Evolutionary conservation across 2,888 invertebrate genomes (phyloP).

Genomic region (Scaeva pyrastri): DNA sequence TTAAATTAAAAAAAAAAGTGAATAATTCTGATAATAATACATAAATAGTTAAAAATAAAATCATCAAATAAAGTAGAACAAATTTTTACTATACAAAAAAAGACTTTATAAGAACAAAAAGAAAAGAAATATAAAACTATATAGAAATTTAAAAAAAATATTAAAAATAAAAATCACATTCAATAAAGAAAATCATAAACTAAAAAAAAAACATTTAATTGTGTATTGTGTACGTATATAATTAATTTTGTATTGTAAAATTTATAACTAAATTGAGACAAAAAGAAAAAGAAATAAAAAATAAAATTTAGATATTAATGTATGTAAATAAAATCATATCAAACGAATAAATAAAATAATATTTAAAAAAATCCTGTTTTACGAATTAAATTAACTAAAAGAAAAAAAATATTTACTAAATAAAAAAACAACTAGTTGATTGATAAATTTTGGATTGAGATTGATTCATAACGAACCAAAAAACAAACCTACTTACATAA

Average conservation of each 20-base stretch:
- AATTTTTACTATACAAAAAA: conserved; percentile 61
- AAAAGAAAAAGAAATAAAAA: background rate
- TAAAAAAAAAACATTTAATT: conserved; percentile 14
- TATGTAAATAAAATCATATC: conserved; percentile 63
- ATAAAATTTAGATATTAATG: conserved; percentile 7
- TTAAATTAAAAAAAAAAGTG: background rate
- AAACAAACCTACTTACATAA: conserved; percentile 6
- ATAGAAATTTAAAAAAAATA: conserved; percentile 10
- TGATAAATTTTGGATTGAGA: conserved; percentile 25
- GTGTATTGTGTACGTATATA: conserved; percentile 20
- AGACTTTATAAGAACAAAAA: conserved; percentile 48
- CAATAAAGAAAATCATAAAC: background rate
- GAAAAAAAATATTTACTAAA: conserved; percentile 27
- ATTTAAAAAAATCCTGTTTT: conserved; percentile 4
- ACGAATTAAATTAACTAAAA: conserved; percentile 13
- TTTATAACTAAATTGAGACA: conserved; percentile 2
- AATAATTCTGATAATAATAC: conserved; percentile 7
- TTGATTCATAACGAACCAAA: conserved; percentile 6
- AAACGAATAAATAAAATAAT: conserved; percentile 26
- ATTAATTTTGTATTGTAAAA: conserved; percentile 59
- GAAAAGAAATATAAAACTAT: conserved; percentile 30
- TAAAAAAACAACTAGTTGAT: conserved; percentile 40
- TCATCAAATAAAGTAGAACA: conserved; percentile 32
- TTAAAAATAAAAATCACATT: conserved; percentile 18
- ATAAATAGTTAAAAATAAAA: background rate